A percentile compares a stretch with the other conserved stretches of the same genome.
These are phyloP conservation scores for Heptranchias perlo DNA, from an alignment of 2,113 vertebrate species.

Conservation along the genomic window DNA sequence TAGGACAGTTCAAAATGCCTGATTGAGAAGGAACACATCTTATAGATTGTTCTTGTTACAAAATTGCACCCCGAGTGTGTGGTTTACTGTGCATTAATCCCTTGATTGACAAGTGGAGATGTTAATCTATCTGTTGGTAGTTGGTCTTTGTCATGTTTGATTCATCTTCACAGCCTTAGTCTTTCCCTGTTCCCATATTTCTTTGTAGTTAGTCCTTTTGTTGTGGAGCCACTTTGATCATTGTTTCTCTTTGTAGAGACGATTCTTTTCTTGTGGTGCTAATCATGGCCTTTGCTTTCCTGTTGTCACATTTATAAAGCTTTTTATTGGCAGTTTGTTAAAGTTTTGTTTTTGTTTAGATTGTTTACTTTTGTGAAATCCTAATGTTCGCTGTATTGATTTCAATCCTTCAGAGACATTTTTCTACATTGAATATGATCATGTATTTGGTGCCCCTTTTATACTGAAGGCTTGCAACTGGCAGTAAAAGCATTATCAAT, in stretches of 20 bases:
- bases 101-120: neutral
- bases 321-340: slow-evolving; percentile 8
- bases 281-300: neutral
- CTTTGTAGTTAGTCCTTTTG: neutral
- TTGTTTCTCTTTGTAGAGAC: neutral
- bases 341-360: neutral
- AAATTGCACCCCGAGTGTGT: neutral
- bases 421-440: neutral
- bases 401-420: neutral
- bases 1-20: neutral
- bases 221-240: slow-evolving; percentile 24
- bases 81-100: neutral
- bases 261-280: neutral
- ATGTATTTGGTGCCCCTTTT: neutral
- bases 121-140: neutral
- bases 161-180: neutral
- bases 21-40: neutral
- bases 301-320: neutral
- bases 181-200: neutral
- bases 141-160: slow-evolving; percentile 2
- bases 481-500: neutral
- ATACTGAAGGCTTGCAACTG: neutral
- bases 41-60: neutral
- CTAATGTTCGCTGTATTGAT: neutral
- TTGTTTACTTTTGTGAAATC: neutral